Evolutionary conservation across 2,888 invertebrate species (phyloP).

Genomic region (Tachina lurida): DNA sequence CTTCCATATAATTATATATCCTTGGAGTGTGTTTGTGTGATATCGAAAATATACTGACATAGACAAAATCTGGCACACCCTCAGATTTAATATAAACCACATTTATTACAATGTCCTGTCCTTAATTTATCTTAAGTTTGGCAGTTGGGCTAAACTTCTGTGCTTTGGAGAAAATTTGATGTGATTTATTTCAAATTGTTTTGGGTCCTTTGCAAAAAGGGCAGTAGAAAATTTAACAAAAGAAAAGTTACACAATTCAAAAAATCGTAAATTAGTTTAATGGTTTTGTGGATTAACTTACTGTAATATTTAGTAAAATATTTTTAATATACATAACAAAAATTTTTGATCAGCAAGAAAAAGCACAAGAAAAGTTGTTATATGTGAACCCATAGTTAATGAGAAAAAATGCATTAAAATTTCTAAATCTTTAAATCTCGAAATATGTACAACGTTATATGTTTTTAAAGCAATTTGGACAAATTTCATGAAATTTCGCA

Average conservation of each 20-base stretch:
- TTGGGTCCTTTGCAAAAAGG: not conserved
- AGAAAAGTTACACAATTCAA: not conserved
- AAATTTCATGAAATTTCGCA: no score
- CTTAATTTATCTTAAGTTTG: slow-evolving; percentile 69
- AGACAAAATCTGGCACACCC: slow-evolving; percentile 52
- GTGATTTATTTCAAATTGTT: slow-evolving; percentile 58
- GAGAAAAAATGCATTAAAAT: no score
- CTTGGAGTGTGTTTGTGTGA: not conserved
- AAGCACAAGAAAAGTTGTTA: no score
- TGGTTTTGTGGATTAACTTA: not conserved
- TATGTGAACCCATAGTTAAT: no score
- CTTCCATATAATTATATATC: not conserved
- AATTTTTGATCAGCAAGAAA: no score
- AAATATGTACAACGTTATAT: no score
- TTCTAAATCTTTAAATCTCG: no score
- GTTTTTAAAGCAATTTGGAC: no score
- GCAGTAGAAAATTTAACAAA: slow-evolving; percentile 19
- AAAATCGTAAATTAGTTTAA: not conserved
- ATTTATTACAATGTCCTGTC: slow-evolving; percentile 66
- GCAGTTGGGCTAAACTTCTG: slow-evolving; percentile 56
- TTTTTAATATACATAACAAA: no score
- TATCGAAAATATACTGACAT: slow-evolving; percentile 37
- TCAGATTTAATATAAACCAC: slow-evolving; percentile 61
- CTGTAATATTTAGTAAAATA: no score
- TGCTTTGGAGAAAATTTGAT: slow-evolving; percentile 46